phyloP scores from a whole-genome alignment of 1,140 invertebrate genomes.

The Zaprionus taronus region DNA sequence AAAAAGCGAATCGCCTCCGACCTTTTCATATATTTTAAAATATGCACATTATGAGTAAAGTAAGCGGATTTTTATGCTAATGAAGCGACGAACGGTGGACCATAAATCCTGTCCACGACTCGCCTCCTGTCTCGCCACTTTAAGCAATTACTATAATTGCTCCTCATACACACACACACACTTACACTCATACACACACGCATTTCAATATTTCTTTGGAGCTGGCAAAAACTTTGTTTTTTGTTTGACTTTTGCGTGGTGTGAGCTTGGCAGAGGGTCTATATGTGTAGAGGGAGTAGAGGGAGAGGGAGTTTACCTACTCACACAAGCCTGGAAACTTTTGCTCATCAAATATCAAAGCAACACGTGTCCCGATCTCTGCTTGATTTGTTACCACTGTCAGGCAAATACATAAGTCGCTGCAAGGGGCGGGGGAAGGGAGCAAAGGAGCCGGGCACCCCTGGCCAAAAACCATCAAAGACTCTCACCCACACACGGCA shows the following conservation, averaged over 20 bases:
- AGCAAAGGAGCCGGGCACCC: not conserved
- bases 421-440: too few species aligned
- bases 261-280: not conserved
- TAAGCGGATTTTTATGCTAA: conserved; percentile 82
- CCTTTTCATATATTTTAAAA: conserved; percentile 66
- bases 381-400: conserved; percentile 46
- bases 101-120: conserved; percentile 57
- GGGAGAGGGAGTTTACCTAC: not conserved
- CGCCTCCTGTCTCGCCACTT: conserved; percentile 33
- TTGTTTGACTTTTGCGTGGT: conserved; percentile 48
- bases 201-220: conserved; percentile 63
- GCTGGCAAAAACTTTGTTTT: conserved; percentile 55
- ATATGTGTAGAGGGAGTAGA: not conserved
- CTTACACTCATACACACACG: conserved; percentile 23
- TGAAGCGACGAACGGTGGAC: conserved; percentile 57
- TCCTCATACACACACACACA: conserved; percentile 44
- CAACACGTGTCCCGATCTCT: conserved; percentile 67
- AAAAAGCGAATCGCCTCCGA: conserved; percentile 27
- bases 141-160: conserved; percentile 81
- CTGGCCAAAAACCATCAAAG: conserved; percentile 36
- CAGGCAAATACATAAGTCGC: conserved; percentile 18
- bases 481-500: conserved; percentile 18
- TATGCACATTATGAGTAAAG: conserved; percentile 78
- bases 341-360: conserved; percentile 78
- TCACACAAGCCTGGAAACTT: conserved; percentile 41